Percentiles rank a stretch among this genome's conserved stretches.
Conservation (phyloP, 2,797 vertebrate genomes). For the Apogon hyalosoma region DNA sequence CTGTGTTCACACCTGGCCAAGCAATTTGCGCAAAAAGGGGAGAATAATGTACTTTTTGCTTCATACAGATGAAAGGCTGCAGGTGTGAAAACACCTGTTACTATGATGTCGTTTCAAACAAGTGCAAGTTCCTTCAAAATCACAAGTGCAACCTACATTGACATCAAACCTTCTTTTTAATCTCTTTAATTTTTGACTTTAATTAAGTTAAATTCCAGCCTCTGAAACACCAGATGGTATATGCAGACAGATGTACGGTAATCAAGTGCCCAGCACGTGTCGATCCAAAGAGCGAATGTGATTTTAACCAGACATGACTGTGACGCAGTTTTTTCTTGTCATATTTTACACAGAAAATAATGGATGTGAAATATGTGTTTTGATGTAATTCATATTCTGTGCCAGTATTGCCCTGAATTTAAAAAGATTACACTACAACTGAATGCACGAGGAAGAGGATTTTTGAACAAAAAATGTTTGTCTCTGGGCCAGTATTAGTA, state of each 20-base stretch:
- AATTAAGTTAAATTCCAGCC: slow-evolving; percentile 3
- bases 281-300: slow-evolving; percentile 36
- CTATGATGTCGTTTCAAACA: not conserved
- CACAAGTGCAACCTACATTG: not conserved
- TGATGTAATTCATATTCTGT: not conserved
- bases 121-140: slow-evolving; percentile 9
- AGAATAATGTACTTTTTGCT: too few species aligned
- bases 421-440: too few species aligned
- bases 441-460: too few species aligned
- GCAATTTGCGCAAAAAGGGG: too few species aligned
- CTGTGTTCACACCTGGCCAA: too few species aligned
- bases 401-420: not conserved
- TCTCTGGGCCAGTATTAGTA: not conserved
- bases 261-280: slow-evolving; percentile 23
- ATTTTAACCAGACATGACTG: slow-evolving; percentile 9
- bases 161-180: slow-evolving; percentile 2
- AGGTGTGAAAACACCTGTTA: not conserved
- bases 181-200: slow-evolving; percentile 12
- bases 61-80: too few species aligned
- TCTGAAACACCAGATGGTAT: slow-evolving; percentile 29
- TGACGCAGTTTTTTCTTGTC: not conserved
- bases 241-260: slow-evolving; percentile 25
- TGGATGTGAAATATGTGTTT: not conserved
- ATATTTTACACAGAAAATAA: slow-evolving; percentile 12
- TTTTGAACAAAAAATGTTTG: not conserved